A percentile compares a stretch with the other conserved stretches of the same genome.
Evolutionary conservation across 2,888 invertebrate species (phyloP).

Genomic region (Metalampra italica): DNA sequence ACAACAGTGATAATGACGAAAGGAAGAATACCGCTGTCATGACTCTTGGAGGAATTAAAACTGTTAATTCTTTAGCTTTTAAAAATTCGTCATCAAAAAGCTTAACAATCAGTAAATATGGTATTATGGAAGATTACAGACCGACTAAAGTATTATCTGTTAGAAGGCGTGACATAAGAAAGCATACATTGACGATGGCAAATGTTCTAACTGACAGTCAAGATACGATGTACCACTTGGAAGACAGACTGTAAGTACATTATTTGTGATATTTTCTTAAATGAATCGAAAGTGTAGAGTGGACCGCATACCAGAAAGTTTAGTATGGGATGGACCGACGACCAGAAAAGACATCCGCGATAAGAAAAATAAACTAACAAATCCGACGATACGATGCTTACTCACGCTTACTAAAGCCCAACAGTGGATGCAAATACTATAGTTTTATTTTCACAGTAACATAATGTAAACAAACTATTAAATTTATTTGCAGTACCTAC

Average conservation of each 20-base stretch:
- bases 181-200: constrained; percentile 47
- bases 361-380: too few relatives aligned
- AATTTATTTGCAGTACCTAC: too few relatives aligned
- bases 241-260: constrained; percentile 62
- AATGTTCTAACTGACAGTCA: constrained; percentile 64
- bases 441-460: too few relatives aligned
- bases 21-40: neutral
- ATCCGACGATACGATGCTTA: too few relatives aligned
- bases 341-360: too few relatives aligned
- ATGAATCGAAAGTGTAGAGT: neutral
- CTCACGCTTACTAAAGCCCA: too few relatives aligned
- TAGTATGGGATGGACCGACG: too few relatives aligned
- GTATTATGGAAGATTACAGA: constrained; percentile 46
- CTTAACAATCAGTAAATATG: constrained; percentile 26
- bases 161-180: constrained; percentile 45
- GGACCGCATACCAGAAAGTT: too few relatives aligned
- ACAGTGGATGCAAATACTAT: too few relatives aligned
- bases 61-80: neutral
- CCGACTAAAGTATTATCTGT: constrained; percentile 35
- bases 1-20: neutral
- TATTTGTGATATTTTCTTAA: too few relatives aligned
- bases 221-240: constrained; percentile 54
- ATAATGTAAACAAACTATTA: too few relatives aligned
- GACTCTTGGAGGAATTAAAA: neutral
- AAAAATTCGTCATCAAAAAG: neutral